Conservation (phyloP, 1,140 invertebrate genomes). For the Mactra quadrangularis region DNA sequence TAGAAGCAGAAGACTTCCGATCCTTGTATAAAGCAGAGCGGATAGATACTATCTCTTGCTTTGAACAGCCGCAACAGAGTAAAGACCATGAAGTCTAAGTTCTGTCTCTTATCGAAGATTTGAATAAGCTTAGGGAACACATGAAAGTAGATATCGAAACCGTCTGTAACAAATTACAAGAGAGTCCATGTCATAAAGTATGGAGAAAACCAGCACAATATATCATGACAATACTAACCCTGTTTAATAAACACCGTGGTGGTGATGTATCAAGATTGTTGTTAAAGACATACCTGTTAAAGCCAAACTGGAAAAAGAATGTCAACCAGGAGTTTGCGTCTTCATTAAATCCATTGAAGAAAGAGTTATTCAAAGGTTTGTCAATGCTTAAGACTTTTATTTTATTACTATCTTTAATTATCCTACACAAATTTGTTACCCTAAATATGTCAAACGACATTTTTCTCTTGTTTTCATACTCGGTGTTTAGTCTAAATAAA, state of each 20-base stretch:
- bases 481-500: too few species aligned
- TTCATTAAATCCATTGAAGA: slow-evolving; percentile 8
- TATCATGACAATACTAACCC: slow-evolving; percentile 9
- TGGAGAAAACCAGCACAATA: slow-evolving; percentile 16
- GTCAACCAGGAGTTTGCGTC: slow-evolving; percentile 13
- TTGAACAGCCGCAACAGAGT: background rate
- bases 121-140: background rate
- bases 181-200: background rate
- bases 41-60: slow-evolving; percentile 28
- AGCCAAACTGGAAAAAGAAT: background rate
- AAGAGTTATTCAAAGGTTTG: slow-evolving; percentile 24
- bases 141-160: slow-evolving; percentile 4
- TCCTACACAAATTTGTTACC: too few species aligned
- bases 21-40: background rate
- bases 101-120: slow-evolving; percentile 1
- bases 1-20: too few species aligned
- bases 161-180: background rate
- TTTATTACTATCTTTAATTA: too few species aligned
- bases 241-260: slow-evolving; percentile 20
- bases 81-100: slow-evolving; percentile 17
- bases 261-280: slow-evolving; percentile 22
- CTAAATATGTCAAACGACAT: too few species aligned
- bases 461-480: too few species aligned
- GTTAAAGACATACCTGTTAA: background rate
- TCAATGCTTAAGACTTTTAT: too few species aligned